Conservation (phyloP, 2,888 invertebrate genomes). For the Graphium colonna region DNA sequence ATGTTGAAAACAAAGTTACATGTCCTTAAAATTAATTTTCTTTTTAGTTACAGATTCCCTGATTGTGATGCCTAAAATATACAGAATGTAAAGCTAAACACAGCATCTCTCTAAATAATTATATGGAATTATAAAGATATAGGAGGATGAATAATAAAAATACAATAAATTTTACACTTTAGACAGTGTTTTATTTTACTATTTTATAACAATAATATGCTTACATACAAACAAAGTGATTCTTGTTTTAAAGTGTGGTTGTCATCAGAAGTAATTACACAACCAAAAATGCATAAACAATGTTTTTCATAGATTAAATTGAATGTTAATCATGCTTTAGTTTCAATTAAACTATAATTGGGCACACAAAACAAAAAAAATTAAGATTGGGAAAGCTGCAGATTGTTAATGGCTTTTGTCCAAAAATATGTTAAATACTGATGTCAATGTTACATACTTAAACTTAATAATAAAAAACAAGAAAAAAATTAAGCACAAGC, state of each 20-base stretch:
- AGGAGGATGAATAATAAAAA: not conserved
- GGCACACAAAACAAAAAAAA: slow-evolving; percentile 10
- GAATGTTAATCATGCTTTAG: too few relatives aligned
- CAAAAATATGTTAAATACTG: slow-evolving; percentile 8
- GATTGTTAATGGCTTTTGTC: slow-evolving; percentile 10
- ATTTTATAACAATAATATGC: slow-evolving; percentile 35
- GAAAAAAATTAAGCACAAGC: slow-evolving; percentile 43
- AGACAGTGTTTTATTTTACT: not conserved
- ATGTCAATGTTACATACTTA: not conserved
- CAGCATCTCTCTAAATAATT: not conserved
- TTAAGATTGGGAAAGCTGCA: not conserved
- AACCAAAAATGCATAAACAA: not conserved
- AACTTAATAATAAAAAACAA: slow-evolving; percentile 9
- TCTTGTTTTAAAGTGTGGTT: not conserved
- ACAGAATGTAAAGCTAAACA: slow-evolving; percentile 59
- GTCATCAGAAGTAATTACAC: not conserved
- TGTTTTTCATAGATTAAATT: too few relatives aligned
- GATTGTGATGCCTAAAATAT: slow-evolving; percentile 75
- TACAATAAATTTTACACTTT: not conserved
- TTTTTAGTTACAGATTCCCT: slow-evolving; percentile 79
- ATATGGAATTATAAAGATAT: not conserved
- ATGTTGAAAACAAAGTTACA: not conserved
- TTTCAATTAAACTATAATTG: not conserved
- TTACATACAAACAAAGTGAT: slow-evolving; percentile 26
- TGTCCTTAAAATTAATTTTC: not conserved